A percentile compares a stretch with the other conserved stretches of the same genome.
Conservation (phyloP, 2,113 vertebrate genomes). For the Nannospalax galili region DNA sequence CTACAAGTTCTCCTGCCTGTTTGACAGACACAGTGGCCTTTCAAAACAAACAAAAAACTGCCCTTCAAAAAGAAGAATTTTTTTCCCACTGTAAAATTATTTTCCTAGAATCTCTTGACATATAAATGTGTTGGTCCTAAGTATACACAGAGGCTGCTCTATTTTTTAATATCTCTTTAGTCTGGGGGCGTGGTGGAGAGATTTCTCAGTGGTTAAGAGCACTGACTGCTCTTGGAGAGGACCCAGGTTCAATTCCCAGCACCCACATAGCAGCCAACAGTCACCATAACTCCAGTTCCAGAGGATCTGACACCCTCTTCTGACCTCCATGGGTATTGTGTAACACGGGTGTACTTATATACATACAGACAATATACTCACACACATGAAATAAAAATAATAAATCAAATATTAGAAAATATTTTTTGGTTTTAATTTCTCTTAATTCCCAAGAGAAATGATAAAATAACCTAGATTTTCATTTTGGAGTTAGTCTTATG, state of each 20-base stretch:
- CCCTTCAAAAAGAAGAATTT: slow-evolving; percentile 1
- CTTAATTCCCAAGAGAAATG: slow-evolving; percentile 38
- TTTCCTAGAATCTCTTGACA: slow-evolving; percentile 22
- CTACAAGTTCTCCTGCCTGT: not conserved
- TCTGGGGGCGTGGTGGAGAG: not conserved
- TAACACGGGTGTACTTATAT: too few relatives aligned
- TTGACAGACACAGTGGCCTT: not conserved
- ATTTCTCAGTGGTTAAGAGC: too few relatives aligned
- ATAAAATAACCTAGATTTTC: slow-evolving; percentile 26
- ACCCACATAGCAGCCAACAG: too few relatives aligned
- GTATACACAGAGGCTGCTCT: slow-evolving; percentile 13
- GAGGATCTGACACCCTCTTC: too few relatives aligned
- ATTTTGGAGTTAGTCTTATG: not conserved
- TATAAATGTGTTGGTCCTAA: not conserved
- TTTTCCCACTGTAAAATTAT: not conserved
- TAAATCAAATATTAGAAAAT: not conserved
- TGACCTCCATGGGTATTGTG: too few relatives aligned
- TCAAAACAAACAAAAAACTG: not conserved
- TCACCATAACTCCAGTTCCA: too few relatives aligned
- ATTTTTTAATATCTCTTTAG: slow-evolving; percentile 47
- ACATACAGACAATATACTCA: too few relatives aligned
- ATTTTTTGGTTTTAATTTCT: slow-evolving; percentile 58
- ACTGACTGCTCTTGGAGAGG: too few relatives aligned
- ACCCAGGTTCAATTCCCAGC: too few relatives aligned
- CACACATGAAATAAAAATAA: too few relatives aligned